Evolutionary conservation across 2,113 vertebrate genomes (phyloP), one percentile per base, ranked within the genome.

Genomic region (Pteruthius melanotis): DNA sequence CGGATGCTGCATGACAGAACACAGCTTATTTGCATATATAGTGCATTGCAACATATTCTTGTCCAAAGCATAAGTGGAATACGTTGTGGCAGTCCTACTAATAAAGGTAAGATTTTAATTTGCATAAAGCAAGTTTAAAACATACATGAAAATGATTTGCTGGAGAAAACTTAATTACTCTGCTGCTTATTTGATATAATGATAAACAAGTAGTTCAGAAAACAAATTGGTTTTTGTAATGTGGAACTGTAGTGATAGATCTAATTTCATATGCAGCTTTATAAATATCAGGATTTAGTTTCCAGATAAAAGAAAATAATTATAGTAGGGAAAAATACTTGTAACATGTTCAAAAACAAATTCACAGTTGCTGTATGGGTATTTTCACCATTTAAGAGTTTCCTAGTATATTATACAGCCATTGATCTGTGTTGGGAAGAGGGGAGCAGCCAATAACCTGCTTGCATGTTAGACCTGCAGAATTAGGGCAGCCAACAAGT

Each of bases 1-100:
- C 63, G 83, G 94, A 78, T 95, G 91, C 97, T 98, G 96, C 98
- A 97, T 98, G 97, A 96, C 91, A 78, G 77, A 95, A 87, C 79
- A 94, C 92, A 96, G 81, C 89, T 93, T 91, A 95, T 82, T 89
- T 96, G 93, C 88, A 91, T 95, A 96, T 94, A 93, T 95, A 97
- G 96, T 90, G 95, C 94, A 97, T 74, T 96, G 88, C 93, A 97
- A 74, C 91, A 93, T 97, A 88, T 97, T 94, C 95, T 94, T 96
- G 71, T 97, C 87, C 94, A 93, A 96, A 84, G 91, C 86, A 7
- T 94, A 95, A 95, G 65, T 94, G 94, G 94, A 96, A 77, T 97
- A 84, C 79, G 3, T 78, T 96, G 65, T 96, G 96, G 90, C 96
- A 95, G 86, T 95, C 66, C 96, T 87, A 52, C 91, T 88, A 87